phyloP scores from a whole-genome alignment of 2,888 invertebrate species.

The Lucinisca nassula region DNA sequence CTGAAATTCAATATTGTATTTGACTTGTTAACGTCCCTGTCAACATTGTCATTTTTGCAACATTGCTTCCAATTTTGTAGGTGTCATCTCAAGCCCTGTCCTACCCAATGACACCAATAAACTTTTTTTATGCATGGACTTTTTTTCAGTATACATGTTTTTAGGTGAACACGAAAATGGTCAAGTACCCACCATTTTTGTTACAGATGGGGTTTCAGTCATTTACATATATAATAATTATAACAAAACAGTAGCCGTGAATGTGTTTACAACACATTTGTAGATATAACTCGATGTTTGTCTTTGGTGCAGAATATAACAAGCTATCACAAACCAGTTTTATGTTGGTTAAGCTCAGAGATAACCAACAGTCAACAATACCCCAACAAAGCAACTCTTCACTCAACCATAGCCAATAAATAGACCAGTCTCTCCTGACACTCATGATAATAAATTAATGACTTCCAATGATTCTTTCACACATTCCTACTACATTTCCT shows the following conservation, averaged over 20 bases:
- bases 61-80: no score
- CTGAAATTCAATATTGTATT: no score
- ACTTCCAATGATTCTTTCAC: not conserved
- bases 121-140: no score
- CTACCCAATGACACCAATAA: no score
- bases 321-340: not conserved
- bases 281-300: not conserved
- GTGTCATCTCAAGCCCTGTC: no score
- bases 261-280: not conserved
- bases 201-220: not conserved
- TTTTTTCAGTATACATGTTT: no score
- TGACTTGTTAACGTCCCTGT: no score
- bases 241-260: not conserved
- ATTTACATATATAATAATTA: not conserved
- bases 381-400: not conserved
- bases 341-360: not conserved
- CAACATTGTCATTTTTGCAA: no score
- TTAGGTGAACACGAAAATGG: no score
- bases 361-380: not conserved
- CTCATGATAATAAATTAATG: not conserved
- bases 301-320: slow-evolving; percentile 8
- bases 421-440: not conserved
- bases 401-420: slow-evolving; percentile 4
- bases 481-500: no score
- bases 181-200: no score